A percentile compares a stretch with the other conserved stretches of the same genome.
Conservation (phyloP, 2,797 vertebrate species). For the Okamejei kenojei region DNA sequence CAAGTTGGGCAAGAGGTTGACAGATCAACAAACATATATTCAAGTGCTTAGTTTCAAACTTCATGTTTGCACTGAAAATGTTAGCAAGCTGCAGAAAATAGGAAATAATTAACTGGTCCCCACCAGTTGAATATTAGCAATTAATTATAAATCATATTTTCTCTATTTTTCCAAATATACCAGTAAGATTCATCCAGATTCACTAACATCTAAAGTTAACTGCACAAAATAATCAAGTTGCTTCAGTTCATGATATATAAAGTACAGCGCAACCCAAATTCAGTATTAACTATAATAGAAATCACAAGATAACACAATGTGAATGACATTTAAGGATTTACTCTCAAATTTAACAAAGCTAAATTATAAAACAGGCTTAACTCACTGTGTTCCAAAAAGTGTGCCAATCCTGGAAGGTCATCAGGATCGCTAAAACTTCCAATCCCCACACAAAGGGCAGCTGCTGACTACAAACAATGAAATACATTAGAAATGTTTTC, state of each 20-base stretch:
- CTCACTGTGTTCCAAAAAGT: conserved; percentile 95
- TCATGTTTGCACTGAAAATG: neutral
- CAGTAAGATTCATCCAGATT: neutral
- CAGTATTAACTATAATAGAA: neutral
- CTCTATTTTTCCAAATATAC: neutral
- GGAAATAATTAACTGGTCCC: neutral
- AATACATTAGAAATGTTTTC: neutral
- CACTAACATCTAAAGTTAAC: neutral
- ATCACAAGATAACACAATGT: neutral
- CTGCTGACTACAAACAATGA: conserved; percentile 71
- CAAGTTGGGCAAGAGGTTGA: neutral
- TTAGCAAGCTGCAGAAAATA: neutral
- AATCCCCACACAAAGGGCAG: conserved; percentile 82
- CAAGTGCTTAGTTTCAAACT: neutral
- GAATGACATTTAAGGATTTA: neutral
- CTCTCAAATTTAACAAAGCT: neutral
- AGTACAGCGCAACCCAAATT: neutral
- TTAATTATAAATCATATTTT: neutral
- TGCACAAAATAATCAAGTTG: neutral
- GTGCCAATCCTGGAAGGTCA: conserved; percentile 87
- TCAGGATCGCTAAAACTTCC: conserved; percentile 94
- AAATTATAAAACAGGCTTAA: conserved; percentile 49
- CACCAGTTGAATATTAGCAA: neutral
- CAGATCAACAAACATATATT: neutral
- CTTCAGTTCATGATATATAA: neutral